Percentiles rank a stretch among this genome's conserved stretches.
Conservation (phyloP, 2,888 invertebrate species). For the Augochlorella aurata region DNA sequence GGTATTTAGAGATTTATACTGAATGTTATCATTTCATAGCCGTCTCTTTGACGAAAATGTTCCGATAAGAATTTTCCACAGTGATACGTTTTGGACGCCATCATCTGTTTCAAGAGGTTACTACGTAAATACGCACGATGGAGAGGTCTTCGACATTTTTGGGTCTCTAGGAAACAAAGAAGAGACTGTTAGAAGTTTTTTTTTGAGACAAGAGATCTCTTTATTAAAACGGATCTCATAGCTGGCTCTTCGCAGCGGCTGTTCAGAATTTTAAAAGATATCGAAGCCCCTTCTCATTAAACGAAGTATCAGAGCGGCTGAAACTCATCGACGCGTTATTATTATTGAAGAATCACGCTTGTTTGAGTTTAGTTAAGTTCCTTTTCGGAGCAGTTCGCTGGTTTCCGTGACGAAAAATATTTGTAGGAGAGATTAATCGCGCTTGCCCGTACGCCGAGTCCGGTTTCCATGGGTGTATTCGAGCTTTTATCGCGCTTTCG, state of each 20-base stretch:
- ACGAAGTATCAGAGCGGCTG: too few species aligned
- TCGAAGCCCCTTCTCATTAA: too few species aligned
- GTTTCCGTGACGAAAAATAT: slow-evolving; percentile 6
- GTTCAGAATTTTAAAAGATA: too few species aligned
- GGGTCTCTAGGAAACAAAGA: not conserved
- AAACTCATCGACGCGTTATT: not conserved
- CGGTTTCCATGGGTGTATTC: not conserved
- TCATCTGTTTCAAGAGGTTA: not conserved
- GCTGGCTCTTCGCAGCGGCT: not conserved
- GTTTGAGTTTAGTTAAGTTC: not conserved
- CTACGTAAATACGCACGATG: not conserved
- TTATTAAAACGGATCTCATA: not conserved
- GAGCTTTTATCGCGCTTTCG: slow-evolving; percentile 9
- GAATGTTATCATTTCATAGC: not conserved
- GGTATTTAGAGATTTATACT: not conserved
- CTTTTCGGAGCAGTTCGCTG: not conserved
- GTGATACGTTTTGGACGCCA: not conserved
- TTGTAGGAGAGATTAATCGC: not conserved
- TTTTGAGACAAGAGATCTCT: not conserved
- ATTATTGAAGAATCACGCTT: not conserved
- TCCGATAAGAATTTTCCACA: not conserved
- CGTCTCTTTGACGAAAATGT: not conserved
- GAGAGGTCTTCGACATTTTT: not conserved
- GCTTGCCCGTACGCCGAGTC: not conserved
- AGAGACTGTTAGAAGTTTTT: not conserved